A percentile compares a stretch with the other conserved stretches of the same genome.
Evolutionary conservation across 2,888 invertebrate species (phyloP).

Genomic region (Cantharis rustica): DNA sequence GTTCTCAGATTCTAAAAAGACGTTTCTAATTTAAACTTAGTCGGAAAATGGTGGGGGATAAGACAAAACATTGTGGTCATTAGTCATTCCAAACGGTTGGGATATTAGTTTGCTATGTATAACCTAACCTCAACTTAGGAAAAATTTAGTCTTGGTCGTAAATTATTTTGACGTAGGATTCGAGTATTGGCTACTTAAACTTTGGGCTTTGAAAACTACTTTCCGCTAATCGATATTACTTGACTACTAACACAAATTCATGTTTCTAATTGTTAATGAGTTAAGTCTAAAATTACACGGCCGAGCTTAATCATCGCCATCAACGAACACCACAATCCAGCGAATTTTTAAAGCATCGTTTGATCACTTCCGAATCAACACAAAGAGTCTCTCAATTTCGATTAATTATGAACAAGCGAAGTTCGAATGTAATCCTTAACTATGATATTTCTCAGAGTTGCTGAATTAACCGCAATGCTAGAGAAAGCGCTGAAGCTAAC

Average conservation of each 20-base stretch:
- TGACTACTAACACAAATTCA: constrained; percentile 32
- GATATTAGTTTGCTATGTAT: constrained; percentile 56
- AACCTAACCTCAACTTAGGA: constrained; percentile 55
- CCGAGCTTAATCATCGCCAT: background rate
- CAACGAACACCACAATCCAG: background rate
- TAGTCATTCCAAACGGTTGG: constrained; percentile 55
- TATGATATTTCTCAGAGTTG: constrained; percentile 15
- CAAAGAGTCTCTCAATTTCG: background rate
- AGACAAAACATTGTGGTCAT: constrained; percentile 55
- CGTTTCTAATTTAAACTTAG: constrained; percentile 54
- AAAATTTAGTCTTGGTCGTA: constrained; percentile 56
- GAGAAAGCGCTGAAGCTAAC: constrained; percentile 8
- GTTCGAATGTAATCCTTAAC: background rate
- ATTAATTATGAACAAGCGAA: background rate
- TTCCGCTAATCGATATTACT: constrained; percentile 46
- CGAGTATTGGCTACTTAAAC: constrained; percentile 49
- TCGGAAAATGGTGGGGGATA: constrained; percentile 35
- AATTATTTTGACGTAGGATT: constrained; percentile 57
- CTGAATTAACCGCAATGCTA: background rate
- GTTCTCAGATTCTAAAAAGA: constrained; percentile 58
- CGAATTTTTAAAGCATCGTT: background rate
- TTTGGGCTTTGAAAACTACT: constrained; percentile 46
- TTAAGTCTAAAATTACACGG: background rate
- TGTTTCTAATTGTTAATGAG: background rate
- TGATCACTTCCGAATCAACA: background rate